Base-by-base conservation (phyloP, 2,888 invertebrate species). In the Eristalinus aeneus region DNA sequence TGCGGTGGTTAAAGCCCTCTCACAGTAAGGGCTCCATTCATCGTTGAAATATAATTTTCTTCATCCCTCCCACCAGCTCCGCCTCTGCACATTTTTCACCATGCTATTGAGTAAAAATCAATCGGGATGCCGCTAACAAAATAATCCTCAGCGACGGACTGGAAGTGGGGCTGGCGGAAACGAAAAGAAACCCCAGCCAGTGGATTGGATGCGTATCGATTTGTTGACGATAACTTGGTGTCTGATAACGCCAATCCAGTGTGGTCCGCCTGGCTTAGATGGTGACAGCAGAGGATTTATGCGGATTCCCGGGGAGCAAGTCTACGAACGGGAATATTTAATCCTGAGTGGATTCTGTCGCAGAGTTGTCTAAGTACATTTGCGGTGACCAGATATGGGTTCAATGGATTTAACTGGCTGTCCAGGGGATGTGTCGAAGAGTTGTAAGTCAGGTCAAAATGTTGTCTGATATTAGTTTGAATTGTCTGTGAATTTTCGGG, bases 21-120 rank as follows among this genome's bases (percentile, higher is more conserved):
- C 27, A 74, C n/a, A 58, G 63, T 53, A 54, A 20, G 32, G 20
- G 54, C 5, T 22, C 34, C 36, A 56, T 34, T 74, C 56, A 34
- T 20, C 32, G 32, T 11, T 54, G n/a, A 32, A 31, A 20, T 68
- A 16, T 23, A 53, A 12, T 63, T 8, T 53, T 22, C 34, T n/a
- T 11, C 9, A 20, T 31, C 1, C 6, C 46, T 6, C n/a, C 46
- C n/a, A 4, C 3, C n/a, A n/a, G n/a, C n/a, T n/a, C n/a, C n/a
- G 2, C 39, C 46, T 5, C 6, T 39, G 39, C n/a, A 5, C n/a
- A 5, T 6, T 16, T 22, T 46, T 9, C 53, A 9, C 58, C 36
- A 36, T 58, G n/a, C 10, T 31, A 20, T 36, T 60, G 31, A 71
- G 58, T 60, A 60, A 39, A 60, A 71, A 71, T 71, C 71, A 71